A percentile compares a stretch with the other conserved stretches of the same genome.
Conservation (phyloP, 2,113 vertebrate genomes). For the Ornithorhynchus anatinus region DNA sequence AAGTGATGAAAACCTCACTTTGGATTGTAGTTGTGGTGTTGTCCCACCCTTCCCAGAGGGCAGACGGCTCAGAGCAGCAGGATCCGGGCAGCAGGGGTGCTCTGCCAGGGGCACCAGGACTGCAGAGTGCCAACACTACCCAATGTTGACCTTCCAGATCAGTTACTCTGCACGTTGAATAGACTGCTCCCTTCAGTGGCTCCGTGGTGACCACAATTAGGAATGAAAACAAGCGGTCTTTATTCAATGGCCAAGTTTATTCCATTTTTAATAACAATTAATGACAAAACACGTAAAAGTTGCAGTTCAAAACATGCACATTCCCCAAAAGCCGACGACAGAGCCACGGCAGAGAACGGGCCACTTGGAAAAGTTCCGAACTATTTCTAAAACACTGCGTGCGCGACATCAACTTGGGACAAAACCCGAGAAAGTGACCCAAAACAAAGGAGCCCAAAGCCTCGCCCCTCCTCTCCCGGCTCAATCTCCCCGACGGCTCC, state of each 20-base stretch:
- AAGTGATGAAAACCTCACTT: too few relatives aligned
- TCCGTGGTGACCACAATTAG: not conserved
- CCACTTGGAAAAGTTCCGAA: conserved; percentile 70
- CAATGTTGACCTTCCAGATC: too few relatives aligned
- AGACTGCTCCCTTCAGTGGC: too few relatives aligned
- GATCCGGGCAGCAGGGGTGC: too few relatives aligned
- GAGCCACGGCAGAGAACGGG: conserved; percentile 73
- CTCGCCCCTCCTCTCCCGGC: conserved; percentile 88
- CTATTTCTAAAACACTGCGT: conserved; percentile 83
- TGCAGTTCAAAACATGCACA: conserved; percentile 97
- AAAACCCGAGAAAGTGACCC: conserved; percentile 84
- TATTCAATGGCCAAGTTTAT: conserved; percentile 75
- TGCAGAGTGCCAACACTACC: too few relatives aligned
- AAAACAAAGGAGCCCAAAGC: conserved; percentile 77
- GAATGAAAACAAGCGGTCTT: conserved; percentile 40
- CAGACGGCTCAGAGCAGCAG: too few relatives aligned
- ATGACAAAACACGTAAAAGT: conserved; percentile 92
- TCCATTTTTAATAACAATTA: conserved; percentile 80
- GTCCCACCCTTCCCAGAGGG: too few relatives aligned
- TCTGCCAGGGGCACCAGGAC: too few relatives aligned
- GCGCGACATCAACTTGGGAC: conserved; percentile 74
- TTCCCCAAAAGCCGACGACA: conserved; percentile 86
- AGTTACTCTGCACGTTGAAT: too few relatives aligned
- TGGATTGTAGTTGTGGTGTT: too few relatives aligned
- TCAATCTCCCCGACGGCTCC: conserved; percentile 76